A percentile compares a stretch with the other conserved stretches of the same genome.
phyloP scores from a whole-genome alignment of 2,113 vertebrate species.

The Casuarius casuarius region DNA sequence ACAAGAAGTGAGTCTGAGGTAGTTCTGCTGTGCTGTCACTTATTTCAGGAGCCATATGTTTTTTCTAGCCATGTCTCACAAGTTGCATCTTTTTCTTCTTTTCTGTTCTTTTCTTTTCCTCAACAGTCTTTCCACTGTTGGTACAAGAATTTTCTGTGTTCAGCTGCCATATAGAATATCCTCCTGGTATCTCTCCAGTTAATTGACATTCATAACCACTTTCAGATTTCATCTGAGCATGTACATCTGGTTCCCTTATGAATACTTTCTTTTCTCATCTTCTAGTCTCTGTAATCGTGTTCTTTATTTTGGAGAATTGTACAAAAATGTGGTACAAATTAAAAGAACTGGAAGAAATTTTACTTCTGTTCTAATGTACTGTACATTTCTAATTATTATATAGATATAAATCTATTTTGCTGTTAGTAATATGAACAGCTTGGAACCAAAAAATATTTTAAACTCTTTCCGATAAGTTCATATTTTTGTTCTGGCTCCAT shows the following conservation, averaged over 20 bases:
- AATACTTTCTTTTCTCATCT: background rate
- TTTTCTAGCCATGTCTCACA: background rate
- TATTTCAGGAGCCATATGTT: background rate
- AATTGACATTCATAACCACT: background rate
- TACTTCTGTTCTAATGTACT: background rate
- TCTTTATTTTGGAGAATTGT: background rate
- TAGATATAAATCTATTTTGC: background rate
- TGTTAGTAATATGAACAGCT: background rate
- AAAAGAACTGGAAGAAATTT: background rate
- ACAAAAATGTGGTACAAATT: background rate
- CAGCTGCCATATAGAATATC: conserved; percentile 6
- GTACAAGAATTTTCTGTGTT: conserved; percentile 36
- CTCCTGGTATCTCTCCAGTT: background rate
- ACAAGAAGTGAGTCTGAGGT: conserved; percentile 13
- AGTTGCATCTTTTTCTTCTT: conserved; percentile 4
- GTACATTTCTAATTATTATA: background rate
- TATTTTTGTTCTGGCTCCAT: background rate
- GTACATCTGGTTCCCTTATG: background rate
- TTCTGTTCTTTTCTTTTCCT: background rate
- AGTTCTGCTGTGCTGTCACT: background rate
- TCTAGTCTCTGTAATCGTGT: background rate
- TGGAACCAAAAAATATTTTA: conserved; percentile 24
- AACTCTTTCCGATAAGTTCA: background rate
- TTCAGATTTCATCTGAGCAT: background rate
- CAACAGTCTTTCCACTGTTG: background rate